Base-by-base conservation (phyloP, 2,888 invertebrate genomes). In the Lottia scabra region DNA sequence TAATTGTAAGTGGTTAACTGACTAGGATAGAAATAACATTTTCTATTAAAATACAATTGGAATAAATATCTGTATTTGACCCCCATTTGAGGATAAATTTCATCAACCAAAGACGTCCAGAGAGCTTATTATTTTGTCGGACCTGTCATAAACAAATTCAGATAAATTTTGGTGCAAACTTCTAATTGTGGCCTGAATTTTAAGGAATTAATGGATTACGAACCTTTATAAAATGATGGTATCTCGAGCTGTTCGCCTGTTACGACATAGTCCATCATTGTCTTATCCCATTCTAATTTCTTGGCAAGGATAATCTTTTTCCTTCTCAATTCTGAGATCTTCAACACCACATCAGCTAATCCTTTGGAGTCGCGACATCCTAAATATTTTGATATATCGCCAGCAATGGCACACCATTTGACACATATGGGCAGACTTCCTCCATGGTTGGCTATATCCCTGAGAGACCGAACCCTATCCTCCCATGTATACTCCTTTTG, bases 271-370 rank as follows among this genome's bases (percentile, higher is more conserved):
- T 85, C 85, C 63, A 79, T 81, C 30, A 79, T 78, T 66, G 81
- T 78, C 66, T 84, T 75, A 68, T 86, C 85, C 85, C 85, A 85
- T 44, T 83, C 84, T 78, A 85, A 78, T 46, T 81, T 81, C 8
- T 78, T 79, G 16, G 81, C 81, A 19, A 83, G 76, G 8, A 86
- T 81, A 64, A 83, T 80, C 74, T 85, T 84, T 65, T 79, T 78
- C 27, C 84, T 72, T 43, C 82, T 69, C 27, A 81, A 74, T 73
- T 86, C 85, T 67, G 83, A 73, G 68, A 85, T 79, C 63, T 83
- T 82, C 23, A 85, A 68, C 16, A 81, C 73, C 15, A 74, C 71
- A n/a, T 81, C 82, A 6, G 75, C 78, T 1, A 71, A 68, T 8
- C 46, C 70, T 23, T 63, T 26, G 5, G 63, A 48, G 5, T 64